phyloP scores from a whole-genome alignment of 35 echinoderm and acorn worm species.

The Ophioderma brevispina region DNA sequence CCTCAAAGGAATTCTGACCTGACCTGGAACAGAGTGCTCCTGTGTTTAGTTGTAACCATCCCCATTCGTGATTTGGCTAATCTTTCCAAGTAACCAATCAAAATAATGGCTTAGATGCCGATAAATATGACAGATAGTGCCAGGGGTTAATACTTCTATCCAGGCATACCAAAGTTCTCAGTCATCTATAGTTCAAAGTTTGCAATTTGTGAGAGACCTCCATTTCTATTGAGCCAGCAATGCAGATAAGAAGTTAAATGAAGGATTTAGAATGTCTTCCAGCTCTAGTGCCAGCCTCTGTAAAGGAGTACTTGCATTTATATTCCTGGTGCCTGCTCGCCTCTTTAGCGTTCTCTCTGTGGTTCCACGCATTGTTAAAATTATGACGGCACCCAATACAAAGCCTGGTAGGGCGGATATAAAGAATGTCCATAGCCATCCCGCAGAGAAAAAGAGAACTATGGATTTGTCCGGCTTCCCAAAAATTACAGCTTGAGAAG shows the following conservation, averaged over 20 bases:
- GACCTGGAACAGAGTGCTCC: no score
- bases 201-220: constrained; percentile 50
- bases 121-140: no score
- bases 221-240: constrained; percentile 88
- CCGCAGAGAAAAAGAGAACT: constrained; percentile 42
- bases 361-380: constrained; percentile 57
- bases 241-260: constrained; percentile 62
- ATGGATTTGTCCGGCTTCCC: no score
- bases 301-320: neutral
- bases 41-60: no score
- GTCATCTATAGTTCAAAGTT: no score
- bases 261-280: constrained; percentile 59
- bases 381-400: constrained; percentile 45
- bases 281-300: constrained; percentile 35
- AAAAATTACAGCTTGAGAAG: no score
- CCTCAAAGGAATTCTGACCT: no score
- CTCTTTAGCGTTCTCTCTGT: constrained; percentile 48
- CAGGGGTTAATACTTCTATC: no score
- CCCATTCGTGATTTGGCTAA: no score
- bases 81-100: no score
- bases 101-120: no score
- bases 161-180: no score
- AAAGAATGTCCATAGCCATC: constrained; percentile 80
- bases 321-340: neutral
- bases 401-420: constrained; percentile 72